These are phyloP conservation scores for Xylocampa areola DNA, from an alignment of 2,888 invertebrate species.

Conservation along the genomic window DNA sequence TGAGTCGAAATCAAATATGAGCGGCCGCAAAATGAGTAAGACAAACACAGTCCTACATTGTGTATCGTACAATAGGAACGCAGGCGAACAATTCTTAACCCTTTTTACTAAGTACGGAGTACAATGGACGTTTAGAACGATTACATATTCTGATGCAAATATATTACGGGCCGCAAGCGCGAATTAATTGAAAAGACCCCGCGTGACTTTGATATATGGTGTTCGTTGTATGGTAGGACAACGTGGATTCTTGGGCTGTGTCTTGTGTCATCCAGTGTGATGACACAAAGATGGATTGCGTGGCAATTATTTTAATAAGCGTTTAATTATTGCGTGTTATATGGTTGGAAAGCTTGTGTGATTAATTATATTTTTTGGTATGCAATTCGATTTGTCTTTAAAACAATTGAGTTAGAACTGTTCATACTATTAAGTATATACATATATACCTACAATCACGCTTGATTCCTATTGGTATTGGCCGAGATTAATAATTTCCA, in stretches of 20 bases:
- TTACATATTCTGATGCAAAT: constrained; percentile 72
- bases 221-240: constrained; percentile 34
- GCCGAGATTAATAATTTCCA: too few species aligned
- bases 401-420: too few species aligned
- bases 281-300: constrained; percentile 44
- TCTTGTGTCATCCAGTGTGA: constrained; percentile 50
- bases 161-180: constrained; percentile 61
- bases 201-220: constrained; percentile 67
- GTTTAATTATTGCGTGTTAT: constrained; percentile 1
- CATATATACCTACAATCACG: too few species aligned
- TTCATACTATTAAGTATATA: too few species aligned
- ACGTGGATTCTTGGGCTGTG: constrained; percentile 47
- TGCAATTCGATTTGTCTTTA: too few species aligned
- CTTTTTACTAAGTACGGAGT: constrained; percentile 68
- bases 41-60: constrained; percentile 75
- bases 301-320: constrained; percentile 34
- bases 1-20: constrained; percentile 83
- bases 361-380: background rate
- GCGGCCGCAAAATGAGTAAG: constrained; percentile 77
- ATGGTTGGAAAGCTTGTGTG: background rate
- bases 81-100: constrained; percentile 67
- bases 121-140: constrained; percentile 64
- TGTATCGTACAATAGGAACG: constrained; percentile 75
- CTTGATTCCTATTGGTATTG: too few species aligned
- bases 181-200: constrained; percentile 70